These are phyloP conservation scores for Entelurus aequoreus DNA, from an alignment of 2,113 vertebrate species.

Conservation along the genomic window DNA sequence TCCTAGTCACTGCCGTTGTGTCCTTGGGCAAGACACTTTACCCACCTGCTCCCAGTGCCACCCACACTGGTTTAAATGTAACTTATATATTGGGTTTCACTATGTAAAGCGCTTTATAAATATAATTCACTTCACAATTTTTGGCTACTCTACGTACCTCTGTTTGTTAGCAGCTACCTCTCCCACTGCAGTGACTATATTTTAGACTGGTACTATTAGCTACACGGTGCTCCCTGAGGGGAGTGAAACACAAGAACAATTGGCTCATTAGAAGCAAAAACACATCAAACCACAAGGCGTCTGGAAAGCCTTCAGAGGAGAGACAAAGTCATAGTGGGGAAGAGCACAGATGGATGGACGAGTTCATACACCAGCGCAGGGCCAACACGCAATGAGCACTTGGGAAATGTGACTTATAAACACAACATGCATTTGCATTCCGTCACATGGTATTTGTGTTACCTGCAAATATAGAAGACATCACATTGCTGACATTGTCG, in stretches of 20 bases:
- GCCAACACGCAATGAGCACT: slow-evolving; percentile 14
- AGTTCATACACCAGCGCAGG: slow-evolving; percentile 12
- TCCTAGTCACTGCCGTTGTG: too few species aligned
- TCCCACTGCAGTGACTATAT: slow-evolving; percentile 54
- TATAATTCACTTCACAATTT: too few species aligned
- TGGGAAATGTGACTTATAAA: slow-evolving; percentile 5
- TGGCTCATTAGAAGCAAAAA: slow-evolving; percentile 64
- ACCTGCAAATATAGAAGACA: slow-evolving; percentile 18
- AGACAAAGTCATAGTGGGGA: slow-evolving; percentile 44
- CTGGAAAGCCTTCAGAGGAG: slow-evolving; percentile 49
- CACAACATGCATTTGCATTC: slow-evolving; percentile 32
- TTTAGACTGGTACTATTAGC: slow-evolving; percentile 64
- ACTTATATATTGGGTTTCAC: too few species aligned
- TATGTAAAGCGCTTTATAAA: too few species aligned
- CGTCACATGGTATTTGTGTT: slow-evolving; percentile 26
- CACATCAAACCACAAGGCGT: slow-evolving; percentile 57
- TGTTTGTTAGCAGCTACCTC: slow-evolving; percentile 32
- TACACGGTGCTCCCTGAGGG: slow-evolving; percentile 47
- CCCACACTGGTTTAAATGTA: too few species aligned
- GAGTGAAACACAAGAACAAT: slow-evolving; percentile 59
- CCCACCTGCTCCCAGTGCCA: too few species aligned
- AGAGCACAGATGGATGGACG: slow-evolving; percentile 49
- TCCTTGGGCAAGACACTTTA: too few species aligned
- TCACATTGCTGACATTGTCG: slow-evolving; percentile 4
- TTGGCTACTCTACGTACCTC: too few species aligned